These are phyloP conservation scores for Solenopsis invicta DNA, from an alignment of 1,140 invertebrate genomes.

Conservation along the genomic window DNA sequence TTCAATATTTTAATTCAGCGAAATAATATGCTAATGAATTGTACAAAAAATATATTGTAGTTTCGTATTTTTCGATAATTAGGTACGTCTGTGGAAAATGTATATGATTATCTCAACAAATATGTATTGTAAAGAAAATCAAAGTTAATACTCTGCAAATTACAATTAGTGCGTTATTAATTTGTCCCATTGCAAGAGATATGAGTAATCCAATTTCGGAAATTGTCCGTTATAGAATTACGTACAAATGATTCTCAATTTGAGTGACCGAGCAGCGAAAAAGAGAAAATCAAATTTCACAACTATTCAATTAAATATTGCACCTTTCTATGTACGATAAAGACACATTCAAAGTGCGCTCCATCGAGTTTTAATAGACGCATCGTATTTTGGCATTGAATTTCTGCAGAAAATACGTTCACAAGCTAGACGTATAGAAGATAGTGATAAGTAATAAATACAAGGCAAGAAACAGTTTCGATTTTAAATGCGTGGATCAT, in stretches of 20 bases:
- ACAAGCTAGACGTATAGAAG: neutral
- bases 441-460: neutral
- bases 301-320: neutral
- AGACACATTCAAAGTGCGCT: neutral
- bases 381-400: neutral
- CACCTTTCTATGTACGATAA: neutral
- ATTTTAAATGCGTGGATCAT: neutral
- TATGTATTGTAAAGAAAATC: neutral
- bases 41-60: neutral
- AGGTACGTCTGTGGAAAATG: neutral
- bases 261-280: neutral
- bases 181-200: neutral
- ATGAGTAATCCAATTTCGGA: neutral
- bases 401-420: neutral
- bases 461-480: neutral
- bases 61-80: too few species aligned
- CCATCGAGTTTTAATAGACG: neutral
- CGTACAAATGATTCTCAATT: neutral
- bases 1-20: neutral
- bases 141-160: neutral
- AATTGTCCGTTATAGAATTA: conserved; percentile 10
- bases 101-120: conserved; percentile 2
- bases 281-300: neutral
- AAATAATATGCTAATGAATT: neutral
- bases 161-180: neutral